These are phyloP conservation scores for Pampusana beccarii DNA, from an alignment of 2,113 vertebrate species.

Conservation along the genomic window DNA sequence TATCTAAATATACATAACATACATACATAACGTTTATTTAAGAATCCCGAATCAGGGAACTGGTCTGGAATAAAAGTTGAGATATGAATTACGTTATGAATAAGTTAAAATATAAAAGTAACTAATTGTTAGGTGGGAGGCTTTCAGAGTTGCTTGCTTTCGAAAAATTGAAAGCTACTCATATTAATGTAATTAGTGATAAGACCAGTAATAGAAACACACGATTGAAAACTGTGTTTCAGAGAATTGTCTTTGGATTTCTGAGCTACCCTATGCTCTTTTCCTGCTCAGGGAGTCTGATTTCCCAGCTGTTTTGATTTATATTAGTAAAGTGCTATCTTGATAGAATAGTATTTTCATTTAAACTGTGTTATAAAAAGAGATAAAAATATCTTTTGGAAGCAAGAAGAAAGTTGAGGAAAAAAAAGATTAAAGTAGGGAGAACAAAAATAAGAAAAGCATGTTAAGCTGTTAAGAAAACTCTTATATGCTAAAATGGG, in stretches of 20 bases:
- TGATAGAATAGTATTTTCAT: not conserved
- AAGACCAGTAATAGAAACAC: not conserved
- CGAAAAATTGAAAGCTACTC: not conserved
- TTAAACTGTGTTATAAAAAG: not conserved
- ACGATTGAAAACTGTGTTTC: not conserved
- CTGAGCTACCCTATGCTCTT: not conserved
- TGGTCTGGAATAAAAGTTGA: not conserved
- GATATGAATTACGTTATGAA: not conserved
- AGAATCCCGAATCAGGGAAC: not conserved
- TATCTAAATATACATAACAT: not conserved
- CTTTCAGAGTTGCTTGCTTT: not conserved
- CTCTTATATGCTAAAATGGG: not conserved
- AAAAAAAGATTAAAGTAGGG: not conserved
- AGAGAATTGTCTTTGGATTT: not conserved
- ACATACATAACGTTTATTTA: not conserved
- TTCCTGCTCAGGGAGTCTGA: not conserved
- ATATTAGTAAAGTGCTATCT: not conserved
- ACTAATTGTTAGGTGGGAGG: not conserved
- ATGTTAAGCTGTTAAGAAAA: not conserved
- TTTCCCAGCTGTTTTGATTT: not conserved
- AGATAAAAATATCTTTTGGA: not conserved
- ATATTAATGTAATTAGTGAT: not conserved
- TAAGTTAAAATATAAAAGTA: not conserved
- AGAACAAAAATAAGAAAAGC: not conserved
- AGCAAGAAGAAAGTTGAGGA: not conserved